A percentile compares a stretch with the other conserved stretches of the same genome.
Evolutionary conservation across 2,797 vertebrate genomes (phyloP).

Genomic region (Hafferia zeledoni): DNA sequence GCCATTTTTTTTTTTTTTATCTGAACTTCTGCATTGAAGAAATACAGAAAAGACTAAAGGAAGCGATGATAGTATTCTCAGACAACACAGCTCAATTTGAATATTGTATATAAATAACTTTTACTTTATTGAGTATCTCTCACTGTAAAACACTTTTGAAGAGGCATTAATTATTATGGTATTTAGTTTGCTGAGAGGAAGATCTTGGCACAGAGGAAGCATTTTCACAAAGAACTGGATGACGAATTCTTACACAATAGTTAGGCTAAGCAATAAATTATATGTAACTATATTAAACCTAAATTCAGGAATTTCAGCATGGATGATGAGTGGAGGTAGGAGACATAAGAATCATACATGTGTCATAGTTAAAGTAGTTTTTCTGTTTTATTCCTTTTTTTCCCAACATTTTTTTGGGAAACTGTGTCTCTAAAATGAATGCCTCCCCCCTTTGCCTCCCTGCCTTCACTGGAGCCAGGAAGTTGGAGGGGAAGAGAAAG

Average conservation of each 20-base stretch:
- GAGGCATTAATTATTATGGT: neutral
- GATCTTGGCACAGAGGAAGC: neutral
- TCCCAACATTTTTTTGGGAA: neutral
- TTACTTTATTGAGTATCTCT: neutral
- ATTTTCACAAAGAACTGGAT: neutral
- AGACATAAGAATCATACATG: neutral
- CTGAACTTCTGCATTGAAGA: neutral
- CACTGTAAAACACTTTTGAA: neutral
- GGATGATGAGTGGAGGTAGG: neutral
- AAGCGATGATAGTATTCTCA: neutral
- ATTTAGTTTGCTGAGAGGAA: neutral
- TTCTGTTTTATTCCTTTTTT: neutral
- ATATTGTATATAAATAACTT: neutral
- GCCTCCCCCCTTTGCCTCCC: neutral
- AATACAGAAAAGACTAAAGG: neutral
- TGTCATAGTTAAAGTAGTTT: neutral
- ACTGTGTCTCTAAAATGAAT: neutral
- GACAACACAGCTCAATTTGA: neutral
- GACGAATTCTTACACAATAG: neutral
- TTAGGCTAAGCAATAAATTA: neutral
- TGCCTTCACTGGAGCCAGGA: neutral
- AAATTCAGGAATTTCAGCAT: neutral
- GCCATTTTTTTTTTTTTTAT: neutral
- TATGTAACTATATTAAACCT: neutral
- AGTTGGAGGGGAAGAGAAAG: neutral